Percentiles rank a stretch among this genome's conserved stretches.
These are phyloP conservation scores for Cantharis rustica DNA, from an alignment of 2,888 invertebrate species.

Conservation along the genomic window DNA sequence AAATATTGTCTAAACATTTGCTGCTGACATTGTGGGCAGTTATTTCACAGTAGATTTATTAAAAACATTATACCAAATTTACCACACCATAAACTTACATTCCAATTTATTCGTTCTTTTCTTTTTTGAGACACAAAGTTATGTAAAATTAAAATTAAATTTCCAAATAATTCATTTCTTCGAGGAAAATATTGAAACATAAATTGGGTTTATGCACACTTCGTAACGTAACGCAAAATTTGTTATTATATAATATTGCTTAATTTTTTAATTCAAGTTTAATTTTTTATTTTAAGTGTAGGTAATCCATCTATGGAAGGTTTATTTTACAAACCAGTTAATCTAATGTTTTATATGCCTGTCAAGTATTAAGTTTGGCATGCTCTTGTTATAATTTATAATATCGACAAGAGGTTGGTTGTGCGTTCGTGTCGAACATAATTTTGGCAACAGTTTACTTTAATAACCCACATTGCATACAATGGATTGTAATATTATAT, in stretches of 20 bases:
- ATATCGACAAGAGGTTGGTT: neutral
- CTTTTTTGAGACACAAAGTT: neutral
- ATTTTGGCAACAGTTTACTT: neutral
- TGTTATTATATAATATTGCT: no score
- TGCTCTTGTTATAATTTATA: neutral
- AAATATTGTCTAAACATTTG: constrained; percentile 21
- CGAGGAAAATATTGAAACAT: no score
- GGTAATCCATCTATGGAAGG: neutral
- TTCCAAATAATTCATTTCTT: neutral
- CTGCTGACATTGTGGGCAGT: constrained; percentile 14
- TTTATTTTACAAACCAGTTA: constrained; percentile 4
- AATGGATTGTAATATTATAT: neutral
- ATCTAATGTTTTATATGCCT: constrained; percentile 4
- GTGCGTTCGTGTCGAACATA: neutral
- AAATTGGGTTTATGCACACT: no score
- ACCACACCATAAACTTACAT: neutral
- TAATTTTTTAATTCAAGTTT: no score
- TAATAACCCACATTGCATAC: neutral
- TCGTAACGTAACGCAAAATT: no score
- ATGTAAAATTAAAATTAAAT: neutral
- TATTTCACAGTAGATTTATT: constrained; percentile 4
- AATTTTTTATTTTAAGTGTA: no score
- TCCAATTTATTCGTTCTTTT: neutral
- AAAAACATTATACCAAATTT: neutral
- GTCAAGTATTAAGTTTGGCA: neutral